Evolutionary conservation across 2,797 vertebrate genomes (phyloP).

Genomic region (Ataeniobius toweri): DNA sequence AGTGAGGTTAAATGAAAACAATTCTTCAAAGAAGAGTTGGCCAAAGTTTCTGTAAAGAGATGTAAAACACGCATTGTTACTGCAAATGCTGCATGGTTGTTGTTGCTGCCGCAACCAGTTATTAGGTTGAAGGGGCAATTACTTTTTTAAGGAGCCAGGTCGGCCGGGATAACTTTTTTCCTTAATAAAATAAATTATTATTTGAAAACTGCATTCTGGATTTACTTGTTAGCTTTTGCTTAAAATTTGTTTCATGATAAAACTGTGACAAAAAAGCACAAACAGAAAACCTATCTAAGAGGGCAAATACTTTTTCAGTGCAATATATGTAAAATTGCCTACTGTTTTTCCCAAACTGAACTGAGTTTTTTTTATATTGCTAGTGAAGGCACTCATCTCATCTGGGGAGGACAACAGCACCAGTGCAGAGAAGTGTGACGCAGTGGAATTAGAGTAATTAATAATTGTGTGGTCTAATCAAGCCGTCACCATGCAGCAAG

Average conservation of each 20-base stretch:
- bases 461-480: constrained; percentile 62
- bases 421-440: constrained; percentile 53
- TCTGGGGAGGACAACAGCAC: constrained; percentile 40
- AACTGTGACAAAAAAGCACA: not conserved
- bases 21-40: not conserved
- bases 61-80: not conserved
- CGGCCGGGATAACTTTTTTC: not conserved
- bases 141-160: not conserved
- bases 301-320: not conserved
- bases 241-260: not conserved
- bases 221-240: not conserved
- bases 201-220: not conserved
- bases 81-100: not conserved
- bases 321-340: not conserved
- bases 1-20: not conserved
- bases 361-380: constrained; percentile 2
- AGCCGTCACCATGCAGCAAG: constrained; percentile 43
- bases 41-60: not conserved
- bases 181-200: not conserved
- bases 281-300: not conserved
- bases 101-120: not conserved
- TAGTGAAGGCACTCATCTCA: constrained; percentile 31
- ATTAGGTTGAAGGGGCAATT: not conserved
- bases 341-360: not conserved
- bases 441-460: constrained; percentile 56